Evolutionary conservation across 2,888 invertebrate genomes (phyloP).

Genomic region (Holacanthella duospinosa): DNA sequence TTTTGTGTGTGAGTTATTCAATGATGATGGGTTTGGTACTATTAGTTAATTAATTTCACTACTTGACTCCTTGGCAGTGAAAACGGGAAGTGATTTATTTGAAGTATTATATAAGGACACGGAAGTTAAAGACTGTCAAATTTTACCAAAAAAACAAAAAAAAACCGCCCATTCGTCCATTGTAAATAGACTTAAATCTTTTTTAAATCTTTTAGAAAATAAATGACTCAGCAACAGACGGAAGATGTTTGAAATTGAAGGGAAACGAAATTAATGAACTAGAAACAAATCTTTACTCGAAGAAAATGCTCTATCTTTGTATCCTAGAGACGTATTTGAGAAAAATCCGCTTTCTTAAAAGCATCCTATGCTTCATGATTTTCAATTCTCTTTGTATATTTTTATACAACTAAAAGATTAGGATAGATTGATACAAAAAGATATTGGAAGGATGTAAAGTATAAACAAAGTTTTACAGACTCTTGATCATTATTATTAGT

Average conservation of each 20-base stretch:
- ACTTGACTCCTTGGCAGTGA: neutral
- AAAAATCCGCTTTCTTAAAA: no score
- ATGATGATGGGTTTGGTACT: neutral
- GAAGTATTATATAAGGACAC: neutral
- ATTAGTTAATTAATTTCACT: neutral
- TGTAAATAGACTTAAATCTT: neutral
- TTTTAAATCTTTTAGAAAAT: neutral
- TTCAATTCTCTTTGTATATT: no score
- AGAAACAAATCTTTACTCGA: neutral
- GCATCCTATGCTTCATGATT: no score
- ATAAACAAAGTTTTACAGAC: no score
- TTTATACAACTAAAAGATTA: no score
- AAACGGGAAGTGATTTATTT: neutral
- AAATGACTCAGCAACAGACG: conserved; percentile 1
- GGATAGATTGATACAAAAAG: no score
- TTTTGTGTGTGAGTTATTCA: no score
- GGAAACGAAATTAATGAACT: conserved; percentile 3
- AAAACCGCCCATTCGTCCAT: neutral
- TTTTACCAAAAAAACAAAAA: no score
- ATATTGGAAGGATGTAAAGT: no score
- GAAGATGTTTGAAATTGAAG: neutral
- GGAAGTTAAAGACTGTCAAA: neutral
- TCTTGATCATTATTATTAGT: no score
- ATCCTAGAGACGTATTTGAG: no score
- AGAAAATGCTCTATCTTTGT: no score